These are phyloP conservation scores for Tichodroma muraria DNA, from an alignment of 2,113 vertebrate species.

Conservation along the genomic window DNA sequence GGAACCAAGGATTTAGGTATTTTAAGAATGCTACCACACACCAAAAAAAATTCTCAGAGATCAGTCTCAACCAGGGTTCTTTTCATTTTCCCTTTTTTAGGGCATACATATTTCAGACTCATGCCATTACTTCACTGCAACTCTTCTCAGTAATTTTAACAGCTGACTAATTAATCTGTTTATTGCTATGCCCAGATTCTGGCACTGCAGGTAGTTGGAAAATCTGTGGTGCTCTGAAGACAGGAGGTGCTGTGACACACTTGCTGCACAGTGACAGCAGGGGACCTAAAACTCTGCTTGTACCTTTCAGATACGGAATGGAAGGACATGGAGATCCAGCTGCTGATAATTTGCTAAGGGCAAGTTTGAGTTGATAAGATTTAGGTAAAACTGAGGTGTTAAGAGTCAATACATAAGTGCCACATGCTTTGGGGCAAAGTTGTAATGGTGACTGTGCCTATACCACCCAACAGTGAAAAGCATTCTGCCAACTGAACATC, in stretches of 20 bases:
- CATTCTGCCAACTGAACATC: neutral
- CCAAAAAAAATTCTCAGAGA: neutral
- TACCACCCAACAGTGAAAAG: neutral
- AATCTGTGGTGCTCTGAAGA: neutral
- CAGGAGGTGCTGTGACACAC: neutral
- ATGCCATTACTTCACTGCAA: neutral
- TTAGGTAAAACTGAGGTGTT: neutral
- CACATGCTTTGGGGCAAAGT: rapidly evolving
- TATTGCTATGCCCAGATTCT: neutral
- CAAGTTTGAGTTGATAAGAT: neutral
- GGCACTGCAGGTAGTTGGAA: neutral
- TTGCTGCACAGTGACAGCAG: neutral
- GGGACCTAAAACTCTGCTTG: neutral
- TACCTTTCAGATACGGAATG: neutral
- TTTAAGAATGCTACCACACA: neutral
- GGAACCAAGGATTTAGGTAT: neutral
- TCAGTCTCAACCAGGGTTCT: neutral
- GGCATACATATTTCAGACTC: neutral
- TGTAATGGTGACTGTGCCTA: neutral
- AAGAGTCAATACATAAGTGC: neutral
- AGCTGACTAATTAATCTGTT: neutral
- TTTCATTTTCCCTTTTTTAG: neutral
- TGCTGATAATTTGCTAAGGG: neutral
- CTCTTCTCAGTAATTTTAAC: neutral
- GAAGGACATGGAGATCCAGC: neutral